Conservation (phyloP, 2,888 invertebrate genomes). For the Cinara cedri region DNA sequence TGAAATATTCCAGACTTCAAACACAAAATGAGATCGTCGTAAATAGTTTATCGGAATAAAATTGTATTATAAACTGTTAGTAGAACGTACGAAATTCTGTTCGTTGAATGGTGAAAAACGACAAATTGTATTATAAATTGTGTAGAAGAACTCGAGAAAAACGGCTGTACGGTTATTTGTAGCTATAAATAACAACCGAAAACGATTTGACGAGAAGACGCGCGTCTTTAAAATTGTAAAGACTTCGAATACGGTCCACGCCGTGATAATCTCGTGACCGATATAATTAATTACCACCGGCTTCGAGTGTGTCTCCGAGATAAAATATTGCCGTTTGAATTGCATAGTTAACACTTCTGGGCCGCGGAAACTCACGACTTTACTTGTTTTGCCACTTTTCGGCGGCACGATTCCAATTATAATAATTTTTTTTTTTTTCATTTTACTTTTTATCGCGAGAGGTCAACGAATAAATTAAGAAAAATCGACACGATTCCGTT, state of each 20-base stretch:
- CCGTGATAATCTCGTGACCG: conserved; percentile 2
- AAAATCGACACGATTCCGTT: conserved; percentile 38
- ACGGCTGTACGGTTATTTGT: no score
- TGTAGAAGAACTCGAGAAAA: no score
- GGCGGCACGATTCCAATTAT: conserved; percentile 42
- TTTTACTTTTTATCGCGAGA: no score
- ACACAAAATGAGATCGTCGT: no score
- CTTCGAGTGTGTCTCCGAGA: conserved; percentile 2
- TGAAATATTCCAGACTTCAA: no score
- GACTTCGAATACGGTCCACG: not conserved
- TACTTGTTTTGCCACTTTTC: conserved; percentile 23
- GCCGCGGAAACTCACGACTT: conserved; percentile 29
- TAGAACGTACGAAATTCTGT: no score
- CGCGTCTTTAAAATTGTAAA: conserved; percentile 18
- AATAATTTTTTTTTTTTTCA: not conserved
- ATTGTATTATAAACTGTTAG: no score
- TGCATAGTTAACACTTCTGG: conserved; percentile 38
- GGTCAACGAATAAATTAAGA: conserved; percentile 25
- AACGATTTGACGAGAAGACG: conserved; percentile 9
- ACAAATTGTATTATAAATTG: no score
- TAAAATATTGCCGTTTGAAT: conserved; percentile 24
- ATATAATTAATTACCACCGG: conserved; percentile 45
- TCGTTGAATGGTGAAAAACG: no score
- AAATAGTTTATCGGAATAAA: no score
- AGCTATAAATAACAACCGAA: conserved; percentile 3